Percentiles rank a stretch among this genome's conserved stretches.
Conservation (phyloP, 1,140 invertebrate species). For the Trachymyrmex septentrionalis region DNA sequence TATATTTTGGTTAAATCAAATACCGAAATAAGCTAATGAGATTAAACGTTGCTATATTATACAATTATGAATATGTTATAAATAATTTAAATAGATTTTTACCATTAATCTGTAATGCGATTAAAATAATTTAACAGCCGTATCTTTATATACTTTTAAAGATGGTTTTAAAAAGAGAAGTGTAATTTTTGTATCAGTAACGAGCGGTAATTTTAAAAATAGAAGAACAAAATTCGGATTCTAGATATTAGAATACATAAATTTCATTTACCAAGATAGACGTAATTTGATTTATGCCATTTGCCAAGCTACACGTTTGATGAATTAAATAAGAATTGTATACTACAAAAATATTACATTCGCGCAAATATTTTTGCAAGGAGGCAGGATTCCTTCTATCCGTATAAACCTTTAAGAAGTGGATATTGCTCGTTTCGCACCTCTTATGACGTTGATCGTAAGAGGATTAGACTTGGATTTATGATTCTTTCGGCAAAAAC, state of each 20-base stretch:
- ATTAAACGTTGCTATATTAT: slow-evolving; percentile 3
- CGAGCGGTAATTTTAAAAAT: not conserved
- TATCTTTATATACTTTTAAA: not conserved
- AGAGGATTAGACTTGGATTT: slow-evolving; percentile 71
- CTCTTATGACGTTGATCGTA: slow-evolving; percentile 65
- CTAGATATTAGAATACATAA: not conserved
- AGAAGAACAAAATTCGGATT: not conserved
- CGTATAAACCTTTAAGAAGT: slow-evolving; percentile 61
- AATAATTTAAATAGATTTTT: slow-evolving; percentile 1
- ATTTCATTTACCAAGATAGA: not conserved
- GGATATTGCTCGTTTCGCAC: slow-evolving; percentile 59
- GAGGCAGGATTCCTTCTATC: slow-evolving; percentile 8
- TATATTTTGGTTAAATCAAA: slow-evolving; percentile 1
- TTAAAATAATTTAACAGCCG: not conserved
- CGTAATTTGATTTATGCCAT: not conserved
- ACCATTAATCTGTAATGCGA: not conserved
- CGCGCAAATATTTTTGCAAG: slow-evolving; percentile 4
- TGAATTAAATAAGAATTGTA: not conserved
- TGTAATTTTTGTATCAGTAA: not conserved
- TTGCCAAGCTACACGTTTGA: not conserved
- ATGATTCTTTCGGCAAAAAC: slow-evolving; percentile 61
- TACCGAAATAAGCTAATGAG: not conserved
- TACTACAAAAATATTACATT: not conserved
- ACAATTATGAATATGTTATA: not conserved
- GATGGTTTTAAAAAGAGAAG: not conserved